These are phyloP conservation scores for Pycnomerus fuliginosus DNA, from an alignment of 2,888 invertebrate genomes.

Conservation along the genomic window DNA sequence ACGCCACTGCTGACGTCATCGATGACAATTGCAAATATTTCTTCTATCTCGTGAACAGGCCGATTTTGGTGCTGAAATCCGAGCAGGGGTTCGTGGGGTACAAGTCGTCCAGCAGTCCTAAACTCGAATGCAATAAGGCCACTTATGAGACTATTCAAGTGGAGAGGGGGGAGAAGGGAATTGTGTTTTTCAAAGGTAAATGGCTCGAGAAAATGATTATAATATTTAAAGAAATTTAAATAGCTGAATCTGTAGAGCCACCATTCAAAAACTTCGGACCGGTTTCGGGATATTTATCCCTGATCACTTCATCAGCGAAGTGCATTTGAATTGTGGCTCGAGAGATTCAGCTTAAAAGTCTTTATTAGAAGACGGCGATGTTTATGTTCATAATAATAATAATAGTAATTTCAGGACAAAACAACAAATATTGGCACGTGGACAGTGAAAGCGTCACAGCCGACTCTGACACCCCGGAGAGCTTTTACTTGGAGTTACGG, in stretches of 20 bases:
- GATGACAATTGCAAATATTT: constrained; percentile 90
- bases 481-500: constrained; percentile 89
- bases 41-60: constrained; percentile 92
- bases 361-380: too few species aligned
- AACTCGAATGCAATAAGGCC: constrained; percentile 94
- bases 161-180: constrained; percentile 84
- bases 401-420: constrained; percentile 77
- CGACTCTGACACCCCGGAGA: constrained; percentile 79
- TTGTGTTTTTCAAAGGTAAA: constrained; percentile 88
- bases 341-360: too few species aligned
- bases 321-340: too few species aligned
- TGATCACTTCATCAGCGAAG: too few species aligned
- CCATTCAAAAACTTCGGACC: too few species aligned
- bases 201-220: too few species aligned
- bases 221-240: too few species aligned
- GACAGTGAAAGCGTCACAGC: constrained; percentile 85
- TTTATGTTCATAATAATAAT: too few species aligned
- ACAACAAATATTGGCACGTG: constrained; percentile 92
- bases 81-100: constrained; percentile 96
- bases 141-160: constrained; percentile 91
- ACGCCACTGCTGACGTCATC: constrained; percentile 80
- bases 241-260: too few species aligned
- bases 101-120: constrained; percentile 73
- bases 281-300: too few species aligned
- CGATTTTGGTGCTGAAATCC: constrained; percentile 89